Evolutionary conservation across 2,113 vertebrate genomes (phyloP).

Genomic region (Scopus umbretta): DNA sequence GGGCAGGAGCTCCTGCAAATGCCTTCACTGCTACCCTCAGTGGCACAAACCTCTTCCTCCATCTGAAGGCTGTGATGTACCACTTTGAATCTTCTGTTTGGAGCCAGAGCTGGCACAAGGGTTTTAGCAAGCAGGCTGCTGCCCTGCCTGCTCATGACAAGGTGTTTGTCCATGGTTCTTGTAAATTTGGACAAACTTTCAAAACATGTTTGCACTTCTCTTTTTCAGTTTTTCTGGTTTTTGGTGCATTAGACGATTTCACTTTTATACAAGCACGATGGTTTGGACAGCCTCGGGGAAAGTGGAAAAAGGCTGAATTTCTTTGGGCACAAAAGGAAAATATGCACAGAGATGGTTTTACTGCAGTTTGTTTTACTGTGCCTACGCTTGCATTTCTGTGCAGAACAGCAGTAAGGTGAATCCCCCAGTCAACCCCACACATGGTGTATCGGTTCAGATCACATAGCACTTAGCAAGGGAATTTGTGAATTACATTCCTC

Average conservation of each 20-base stretch:
- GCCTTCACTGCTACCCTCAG: background rate
- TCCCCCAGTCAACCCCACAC: accelerated
- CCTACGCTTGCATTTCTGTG: background rate
- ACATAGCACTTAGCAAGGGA: background rate
- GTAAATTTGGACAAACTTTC: background rate
- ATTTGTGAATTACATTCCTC: background rate
- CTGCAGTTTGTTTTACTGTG: background rate
- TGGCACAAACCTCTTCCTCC: background rate
- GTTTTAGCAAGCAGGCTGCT: background rate
- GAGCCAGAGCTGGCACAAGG: background rate
- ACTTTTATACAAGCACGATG: background rate
- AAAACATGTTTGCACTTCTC: background rate
- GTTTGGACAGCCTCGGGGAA: background rate
- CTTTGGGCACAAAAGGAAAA: background rate
- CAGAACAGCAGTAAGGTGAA: background rate
- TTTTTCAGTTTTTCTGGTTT: background rate
- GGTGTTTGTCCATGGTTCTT: background rate
- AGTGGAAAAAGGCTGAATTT: background rate
- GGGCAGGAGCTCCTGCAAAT: background rate
- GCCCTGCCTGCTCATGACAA: background rate
- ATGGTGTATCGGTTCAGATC: background rate
- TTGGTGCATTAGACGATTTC: background rate
- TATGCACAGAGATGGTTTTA: background rate
- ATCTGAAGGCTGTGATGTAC: background rate
- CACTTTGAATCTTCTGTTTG: background rate